These are phyloP conservation scores for honey bee (Apis mellifera) DNA, from an alignment of 1,140 invertebrate genomes.

Conservation along the genomic window Amel_HAv3.1 CM009935.2:215501-216000, in stretches of 20 bases:
- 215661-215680: conserved; percentile 88
- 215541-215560: conserved; percentile 88
- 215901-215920: conserved; percentile 82
- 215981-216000: too few species aligned
- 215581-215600: not conserved
- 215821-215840: conserved; percentile 70
- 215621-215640: conserved; percentile 18
- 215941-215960: too few species aligned
- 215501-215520: conserved; percentile 86
- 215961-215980: too few species aligned
- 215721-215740: conserved; percentile 91
- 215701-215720: conserved; percentile 89
- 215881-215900: conserved; percentile 89
- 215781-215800: conserved; percentile 74
- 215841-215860: conserved; percentile 71
- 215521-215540: conserved; percentile 92
- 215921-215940: too few species aligned
- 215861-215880: conserved; percentile 84
- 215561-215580: conserved; percentile 13
- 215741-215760: conserved; percentile 91
- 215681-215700: conserved; percentile 92
- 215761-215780: conserved; percentile 80
- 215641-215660: conserved; percentile 81
- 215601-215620: not conserved
- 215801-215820: conserved; percentile 67